These are phyloP conservation scores for Anniella stebbinsi DNA, from an alignment of 2,797 vertebrate genomes.

Conservation along the genomic window DNA sequence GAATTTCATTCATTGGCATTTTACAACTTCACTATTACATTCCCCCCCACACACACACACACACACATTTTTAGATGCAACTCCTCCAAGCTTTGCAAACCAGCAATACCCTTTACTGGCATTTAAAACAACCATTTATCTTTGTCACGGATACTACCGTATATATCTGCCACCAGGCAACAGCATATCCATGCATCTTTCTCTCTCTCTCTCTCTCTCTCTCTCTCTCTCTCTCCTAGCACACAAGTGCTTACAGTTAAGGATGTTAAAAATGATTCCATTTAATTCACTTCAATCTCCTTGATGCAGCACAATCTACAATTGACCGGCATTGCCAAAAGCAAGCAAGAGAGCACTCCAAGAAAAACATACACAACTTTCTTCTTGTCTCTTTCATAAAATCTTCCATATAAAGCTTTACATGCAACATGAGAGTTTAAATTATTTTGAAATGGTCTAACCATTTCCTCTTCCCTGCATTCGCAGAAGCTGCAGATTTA, in stretches of 20 bases:
- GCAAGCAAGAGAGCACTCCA: slow-evolving; percentile 16
- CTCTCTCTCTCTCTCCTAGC: slow-evolving; percentile 28
- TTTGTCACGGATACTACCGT: slow-evolving; percentile 45
- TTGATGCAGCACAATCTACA: slow-evolving; percentile 45
- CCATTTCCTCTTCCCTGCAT: not conserved
- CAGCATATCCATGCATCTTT: slow-evolving; percentile 24
- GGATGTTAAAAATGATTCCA: slow-evolving; percentile 26
- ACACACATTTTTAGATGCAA: slow-evolving; percentile 14
- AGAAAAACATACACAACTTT: slow-evolving; percentile 6
- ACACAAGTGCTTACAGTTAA: not conserved
- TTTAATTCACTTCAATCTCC: slow-evolving; percentile 49
- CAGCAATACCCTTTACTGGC: slow-evolving; percentile 28
- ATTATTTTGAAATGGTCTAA: not conserved
- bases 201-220: slow-evolving; percentile 28
- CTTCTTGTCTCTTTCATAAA: slow-evolving; percentile 17
- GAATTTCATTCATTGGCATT: not conserved
- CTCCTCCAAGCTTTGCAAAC: slow-evolving; percentile 12
- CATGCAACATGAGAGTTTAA: slow-evolving; percentile 8
- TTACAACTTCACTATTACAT: slow-evolving; percentile 23
- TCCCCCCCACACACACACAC: slow-evolving; percentile 3
- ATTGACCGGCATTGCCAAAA: slow-evolving; percentile 36
- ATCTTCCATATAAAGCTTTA: slow-evolving; percentile 23
- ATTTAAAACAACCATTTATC: slow-evolving; percentile 56
- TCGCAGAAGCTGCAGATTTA: not conserved
- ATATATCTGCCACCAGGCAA: slow-evolving; percentile 21